Evolutionary conservation across 2,797 vertebrate species (phyloP).

Genomic region (Amazonetta brasiliensis): DNA sequence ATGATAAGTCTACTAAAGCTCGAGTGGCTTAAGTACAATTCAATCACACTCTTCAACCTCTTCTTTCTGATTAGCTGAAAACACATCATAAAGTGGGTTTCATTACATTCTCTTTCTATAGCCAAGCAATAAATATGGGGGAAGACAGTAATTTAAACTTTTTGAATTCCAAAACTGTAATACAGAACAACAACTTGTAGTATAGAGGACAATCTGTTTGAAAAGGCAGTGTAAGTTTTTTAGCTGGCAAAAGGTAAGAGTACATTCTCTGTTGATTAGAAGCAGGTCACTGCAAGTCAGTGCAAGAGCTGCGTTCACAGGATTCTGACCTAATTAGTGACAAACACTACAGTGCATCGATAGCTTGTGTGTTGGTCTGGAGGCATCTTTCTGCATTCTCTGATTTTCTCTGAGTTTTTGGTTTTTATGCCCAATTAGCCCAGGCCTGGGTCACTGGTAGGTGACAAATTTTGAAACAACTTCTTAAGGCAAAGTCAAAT

Average conservation of each 20-base stretch:
- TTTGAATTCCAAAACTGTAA: neutral
- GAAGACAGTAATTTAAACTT: neutral
- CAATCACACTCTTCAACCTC: accelerated
- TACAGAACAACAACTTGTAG: neutral
- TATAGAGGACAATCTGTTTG: neutral
- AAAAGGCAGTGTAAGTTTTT: neutral
- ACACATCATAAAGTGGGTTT: neutral
- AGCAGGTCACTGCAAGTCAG: neutral
- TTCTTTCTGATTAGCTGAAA: neutral
- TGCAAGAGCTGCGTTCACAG: neutral
- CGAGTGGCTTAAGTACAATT: neutral
- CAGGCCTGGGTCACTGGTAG: neutral
- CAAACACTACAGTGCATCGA: neutral
- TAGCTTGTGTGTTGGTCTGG: neutral
- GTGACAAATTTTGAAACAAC: neutral
- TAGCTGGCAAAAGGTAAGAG: neutral
- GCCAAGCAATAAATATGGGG: accelerated
- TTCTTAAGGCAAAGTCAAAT: neutral
- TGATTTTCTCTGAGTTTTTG: neutral
- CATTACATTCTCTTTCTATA: neutral
- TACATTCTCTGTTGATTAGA: neutral
- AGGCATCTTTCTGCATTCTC: neutral
- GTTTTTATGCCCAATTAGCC: neutral
- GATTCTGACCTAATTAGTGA: neutral
- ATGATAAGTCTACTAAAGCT: neutral